phyloP scores from a whole-genome alignment of 2,113 vertebrate species.

The Heloderma charlesbogerti region DNA sequence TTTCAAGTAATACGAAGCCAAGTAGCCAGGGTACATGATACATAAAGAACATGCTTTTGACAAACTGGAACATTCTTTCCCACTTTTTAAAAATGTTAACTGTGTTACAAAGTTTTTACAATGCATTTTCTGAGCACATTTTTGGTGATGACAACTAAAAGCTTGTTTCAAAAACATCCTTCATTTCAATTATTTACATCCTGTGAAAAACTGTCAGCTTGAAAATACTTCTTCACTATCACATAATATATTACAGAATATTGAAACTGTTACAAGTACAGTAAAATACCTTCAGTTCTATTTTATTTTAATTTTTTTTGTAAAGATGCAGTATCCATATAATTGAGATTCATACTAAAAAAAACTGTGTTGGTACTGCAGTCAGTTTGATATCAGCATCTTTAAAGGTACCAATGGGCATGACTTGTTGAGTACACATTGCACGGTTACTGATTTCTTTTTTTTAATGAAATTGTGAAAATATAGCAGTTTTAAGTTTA shows the following conservation, averaged over 20 bases:
- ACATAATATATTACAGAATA: constrained; percentile 88
- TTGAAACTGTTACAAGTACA: constrained; percentile 84
- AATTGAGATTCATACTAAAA: constrained; percentile 67
- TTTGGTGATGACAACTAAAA: constrained; percentile 80
- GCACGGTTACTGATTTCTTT: constrained; percentile 34
- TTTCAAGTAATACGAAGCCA: constrained; percentile 60
- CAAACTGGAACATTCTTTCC: constrained; percentile 55
- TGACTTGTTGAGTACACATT: constrained; percentile 58
- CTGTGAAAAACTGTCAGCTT: constrained; percentile 85
- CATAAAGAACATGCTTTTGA: constrained; percentile 45
- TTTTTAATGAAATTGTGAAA: constrained; percentile 68
- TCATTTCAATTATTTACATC: constrained; percentile 86
- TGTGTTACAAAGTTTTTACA: constrained; percentile 63
- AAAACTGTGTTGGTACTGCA: constrained; percentile 63
- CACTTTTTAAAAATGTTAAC: constrained; percentile 14
- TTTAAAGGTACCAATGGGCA: constrained; percentile 66
- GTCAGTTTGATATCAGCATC: constrained; percentile 63
- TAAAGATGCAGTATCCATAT: constrained; percentile 82
- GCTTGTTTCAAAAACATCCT: constrained; percentile 74
- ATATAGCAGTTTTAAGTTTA: constrained; percentile 70
- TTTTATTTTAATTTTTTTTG: constrained; percentile 66
- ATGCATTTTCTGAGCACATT: constrained; percentile 64
- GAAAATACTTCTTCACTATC: constrained; percentile 88
- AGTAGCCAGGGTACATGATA: constrained; percentile 49
- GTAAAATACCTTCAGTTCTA: constrained; percentile 80